Percentiles rank a stretch among this genome's conserved stretches.
These are phyloP conservation scores for Vulpes lagopus DNA, from an alignment of 2,113 vertebrate genomes.

Conservation along the genomic window DNA sequence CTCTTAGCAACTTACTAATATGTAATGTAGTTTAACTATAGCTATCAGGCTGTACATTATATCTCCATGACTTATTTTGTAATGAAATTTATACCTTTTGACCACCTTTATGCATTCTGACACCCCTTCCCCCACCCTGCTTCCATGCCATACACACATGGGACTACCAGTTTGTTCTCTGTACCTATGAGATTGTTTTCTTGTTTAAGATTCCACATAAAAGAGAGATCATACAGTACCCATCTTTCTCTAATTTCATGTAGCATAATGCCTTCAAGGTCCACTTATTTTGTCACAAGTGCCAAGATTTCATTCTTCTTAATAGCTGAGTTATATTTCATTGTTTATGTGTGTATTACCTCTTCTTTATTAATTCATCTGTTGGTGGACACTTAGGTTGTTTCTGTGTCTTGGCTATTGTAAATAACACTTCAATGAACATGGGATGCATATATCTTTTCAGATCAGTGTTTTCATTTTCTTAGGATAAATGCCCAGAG, in stretches of 20 bases:
- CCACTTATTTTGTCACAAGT: background rate
- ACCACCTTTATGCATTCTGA: background rate
- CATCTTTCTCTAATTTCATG: background rate
- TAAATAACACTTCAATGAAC: background rate
- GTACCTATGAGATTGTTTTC: background rate
- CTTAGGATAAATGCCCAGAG: background rate
- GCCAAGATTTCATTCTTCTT: background rate
- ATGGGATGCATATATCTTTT: background rate
- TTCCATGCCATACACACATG: background rate
- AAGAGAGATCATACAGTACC: background rate
- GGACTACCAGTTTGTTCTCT: background rate
- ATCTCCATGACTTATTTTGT: background rate
- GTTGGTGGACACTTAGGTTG: background rate
- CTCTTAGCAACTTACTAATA: background rate
- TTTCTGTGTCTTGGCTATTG: background rate
- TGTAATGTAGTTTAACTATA: background rate
- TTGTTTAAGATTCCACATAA: background rate
- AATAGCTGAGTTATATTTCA: background rate
- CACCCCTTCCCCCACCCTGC: background rate
- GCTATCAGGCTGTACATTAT: background rate
- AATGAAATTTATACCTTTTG: background rate
- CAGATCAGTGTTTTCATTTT: background rate
- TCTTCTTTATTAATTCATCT: background rate
- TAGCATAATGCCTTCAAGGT: background rate
- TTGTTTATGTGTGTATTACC: background rate